Base-by-base conservation (phyloP, 2,113 vertebrate genomes). In the Austrofundulus limnaeus region DNA sequence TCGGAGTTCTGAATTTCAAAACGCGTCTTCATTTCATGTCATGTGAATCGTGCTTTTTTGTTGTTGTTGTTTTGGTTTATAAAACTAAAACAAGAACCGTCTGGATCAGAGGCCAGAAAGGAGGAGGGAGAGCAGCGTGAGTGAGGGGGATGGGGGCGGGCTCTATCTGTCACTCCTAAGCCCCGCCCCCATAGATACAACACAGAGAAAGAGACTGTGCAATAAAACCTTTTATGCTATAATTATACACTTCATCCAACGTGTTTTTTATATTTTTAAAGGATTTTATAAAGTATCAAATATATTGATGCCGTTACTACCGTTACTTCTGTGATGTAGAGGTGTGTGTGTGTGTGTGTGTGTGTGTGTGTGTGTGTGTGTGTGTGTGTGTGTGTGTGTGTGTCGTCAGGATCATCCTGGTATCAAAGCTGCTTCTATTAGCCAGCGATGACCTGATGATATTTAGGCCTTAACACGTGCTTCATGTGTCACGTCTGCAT, bases 221-320 rank as follows among this genome's bases (percentile, higher is more conserved):
- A 94, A 94, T 94, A 94, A 91, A 77, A 80, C 60, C 11, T 89
- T 94, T 93, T 93, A 92, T 82, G 87, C 86, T 92, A 67, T 13
- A 78, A 76, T 75, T 86, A 81, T 70, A 82, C 71, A 77, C 77
- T 71, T 86, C 77, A 84, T 83, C 63, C 52, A 72, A 75, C 23
- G 47, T 56, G 75, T 56, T 87, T n/a, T 85, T 91, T 87, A 88
- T 81, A 78, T 42, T 86, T 85, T 84, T 77, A 74, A 78, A 82
- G 39, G 42, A 52, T 83, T 83, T 89, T 90, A 83, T 77, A 80
- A 47, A 81, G 77, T 74, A 77, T 74, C 48, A 25, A 57, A 70
- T 50, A 57, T 21, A 47, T 65, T n/a, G 45, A 75, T 52, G 69
- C 68, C 69, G 70, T 87, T 71, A 74, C 72, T 54, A 19, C n/a